Percentiles rank a stretch among this genome's conserved stretches.
Conservation (phyloP, 2,888 invertebrate species). For the Epistrophella euchroma region DNA sequence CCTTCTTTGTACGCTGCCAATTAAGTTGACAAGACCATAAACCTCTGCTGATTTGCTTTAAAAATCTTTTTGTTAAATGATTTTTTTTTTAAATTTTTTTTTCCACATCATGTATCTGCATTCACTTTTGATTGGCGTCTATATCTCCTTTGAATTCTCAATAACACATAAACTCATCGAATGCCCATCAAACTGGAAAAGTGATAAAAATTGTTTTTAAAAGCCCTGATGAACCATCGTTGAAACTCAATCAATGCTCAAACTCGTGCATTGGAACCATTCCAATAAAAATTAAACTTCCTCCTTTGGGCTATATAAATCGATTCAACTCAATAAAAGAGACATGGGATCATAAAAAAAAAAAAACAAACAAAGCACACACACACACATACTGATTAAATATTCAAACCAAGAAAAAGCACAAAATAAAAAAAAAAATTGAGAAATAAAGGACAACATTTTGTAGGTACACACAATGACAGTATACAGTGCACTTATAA, state of each 20-base stretch:
- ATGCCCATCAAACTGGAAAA: constrained; percentile 18
- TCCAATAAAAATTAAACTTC: constrained; percentile 43
- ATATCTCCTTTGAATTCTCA: constrained; percentile 15
- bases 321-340: constrained; percentile 61
- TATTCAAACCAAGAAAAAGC: constrained; percentile 20
- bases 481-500: neutral
- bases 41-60: constrained; percentile 38
- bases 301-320: constrained; percentile 29
- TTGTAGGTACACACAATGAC: constrained; percentile 25
- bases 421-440: neutral
- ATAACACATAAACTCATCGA: constrained; percentile 28
- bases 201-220: constrained; percentile 41
- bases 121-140: neutral
- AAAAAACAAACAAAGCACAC: neutral
- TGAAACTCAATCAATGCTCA: constrained; percentile 1
- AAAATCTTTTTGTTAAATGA: neutral
- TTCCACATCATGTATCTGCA: neutral
- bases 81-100: constrained; percentile 11
- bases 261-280: constrained; percentile 28
- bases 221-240: neutral
- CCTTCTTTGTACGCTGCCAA: neutral
- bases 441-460: constrained; percentile 34
- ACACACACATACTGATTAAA: neutral
- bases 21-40: neutral
- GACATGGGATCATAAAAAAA: constrained; percentile 46